Base-by-base conservation (phyloP, 2,113 vertebrate genomes). In the Athene noctua region DNA sequence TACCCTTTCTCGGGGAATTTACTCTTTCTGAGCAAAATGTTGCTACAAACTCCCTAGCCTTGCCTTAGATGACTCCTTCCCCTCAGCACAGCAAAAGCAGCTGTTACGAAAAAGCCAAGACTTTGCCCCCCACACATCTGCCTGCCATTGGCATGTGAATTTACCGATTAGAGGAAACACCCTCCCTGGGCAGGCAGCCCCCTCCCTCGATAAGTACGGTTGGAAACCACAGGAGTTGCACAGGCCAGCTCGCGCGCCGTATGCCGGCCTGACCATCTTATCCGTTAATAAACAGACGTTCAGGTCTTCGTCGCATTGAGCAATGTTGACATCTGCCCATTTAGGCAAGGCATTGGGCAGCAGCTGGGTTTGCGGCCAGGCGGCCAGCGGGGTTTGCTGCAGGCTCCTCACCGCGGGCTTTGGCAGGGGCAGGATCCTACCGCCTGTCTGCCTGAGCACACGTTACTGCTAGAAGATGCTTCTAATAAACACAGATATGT, bases 161-260 rank as follows among this genome's bases (percentile, higher is more conserved):
- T 62, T 57, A 62, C 81, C 46, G 98, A 98, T 98, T 98, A 98
- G 96, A 94, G 92, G 93, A 90, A 97, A 93, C 93, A 96, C 88
- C 98, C 96, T 95, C 72, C 61, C 93, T 67, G 85, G 90, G 92
- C 85, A 94, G 97, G 97, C 97, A 97, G 97, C 92, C 97, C 96
- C 96, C 97, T 95, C 97, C 97, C 97, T 88, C 15, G 94, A 97
- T 97, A 96, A 97, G 90, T 94, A 85, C 92, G 5, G 95, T 90
- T 84, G 72, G 88, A 97, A 98, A 94, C 74, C 80, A 88, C 85
- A 89, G 91, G 90, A 86, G 82, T 96, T 97, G 94, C 72, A 87
- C 32, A 86, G 86, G 80, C 86, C 2, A 1, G 63, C 85, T 71
- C 12, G 4, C 18, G 19, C 5, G 17, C 90, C 16, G 11, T 18